Base-by-base conservation (phyloP, 2,888 invertebrate genomes). In the Perizoma flavofasciatum region DNA sequence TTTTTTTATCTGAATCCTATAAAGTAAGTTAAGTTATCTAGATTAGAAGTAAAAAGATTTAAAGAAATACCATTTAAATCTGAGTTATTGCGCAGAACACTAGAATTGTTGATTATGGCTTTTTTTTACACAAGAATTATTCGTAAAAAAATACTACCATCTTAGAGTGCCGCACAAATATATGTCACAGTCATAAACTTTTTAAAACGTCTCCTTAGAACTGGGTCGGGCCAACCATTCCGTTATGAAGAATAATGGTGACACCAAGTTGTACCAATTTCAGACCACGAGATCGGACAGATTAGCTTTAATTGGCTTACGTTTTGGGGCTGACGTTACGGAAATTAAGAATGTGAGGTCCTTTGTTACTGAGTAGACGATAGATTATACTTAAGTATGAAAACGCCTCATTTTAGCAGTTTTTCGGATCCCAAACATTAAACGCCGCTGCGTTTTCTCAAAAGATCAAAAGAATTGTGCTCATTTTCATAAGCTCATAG, bases 161-260 rank as follows among this genome's bases (percentile, higher is more conserved):
- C 56, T 46, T 56, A 52, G 49, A 56, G 41, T 37, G 43, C 56
- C 56, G 61, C 61, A 49, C 61, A 61, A 61, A 61, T 56, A 56
- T 56, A 61, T 61, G 56, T 61, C 56, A 57, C 9, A 49, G 56
- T 49, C 53, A 49, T 53, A 52, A 61, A 56, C 53, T 61, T 61
- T 61, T 61, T 61, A 52, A 55, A 55, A 40, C 43, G 41, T 40
- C 46, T 7, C 33, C 32, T 49, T 43, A 34, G 33, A 60, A 53
- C 41, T 46, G 45, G 61, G 61, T 46, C 61, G 49, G 40, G 34
- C 10, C 35, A 41, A 46, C 46, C 55, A 51, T 51, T 48, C 52
- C 46, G 49, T 52, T 56, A 61, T 61, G 56, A 61, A 61, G 56
- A 56, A 40, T 53, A 56, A 61, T 61, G 56, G 56, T 37, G 52